Evolutionary conservation across 2,113 vertebrate genomes (phyloP).

Genomic region (Piaya cayana): DNA sequence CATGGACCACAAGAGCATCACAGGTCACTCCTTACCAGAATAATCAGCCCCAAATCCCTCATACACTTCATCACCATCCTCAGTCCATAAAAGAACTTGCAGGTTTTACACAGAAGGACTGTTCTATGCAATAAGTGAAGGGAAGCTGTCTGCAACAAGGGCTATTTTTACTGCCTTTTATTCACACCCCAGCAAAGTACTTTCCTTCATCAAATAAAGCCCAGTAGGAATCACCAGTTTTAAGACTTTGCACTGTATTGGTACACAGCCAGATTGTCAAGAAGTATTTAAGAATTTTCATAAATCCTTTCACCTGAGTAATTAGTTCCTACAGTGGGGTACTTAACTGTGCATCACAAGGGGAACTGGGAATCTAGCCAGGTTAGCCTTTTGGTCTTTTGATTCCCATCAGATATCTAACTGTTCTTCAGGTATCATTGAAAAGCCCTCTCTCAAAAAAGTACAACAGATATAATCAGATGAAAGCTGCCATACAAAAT

Average conservation of each 20-base stretch:
- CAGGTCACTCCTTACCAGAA: neutral
- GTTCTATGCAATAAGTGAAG: neutral
- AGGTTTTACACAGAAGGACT: neutral
- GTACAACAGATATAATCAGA: neutral
- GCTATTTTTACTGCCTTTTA: neutral
- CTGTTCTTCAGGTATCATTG: neutral
- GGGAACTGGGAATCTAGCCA: constrained; percentile 1
- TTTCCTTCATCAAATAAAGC: neutral
- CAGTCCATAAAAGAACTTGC: neutral
- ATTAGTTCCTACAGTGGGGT: neutral
- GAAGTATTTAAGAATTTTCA: constrained; percentile 13
- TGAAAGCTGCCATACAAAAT: neutral
- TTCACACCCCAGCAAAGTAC: neutral
- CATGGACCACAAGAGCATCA: neutral
- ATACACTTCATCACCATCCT: neutral
- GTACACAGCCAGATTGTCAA: neutral
- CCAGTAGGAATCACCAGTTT: neutral
- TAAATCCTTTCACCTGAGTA: neutral
- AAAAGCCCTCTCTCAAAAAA: neutral
- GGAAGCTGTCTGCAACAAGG: neutral
- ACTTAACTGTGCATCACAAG: neutral
- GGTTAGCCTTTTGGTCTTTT: neutral
- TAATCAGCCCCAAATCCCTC: neutral
- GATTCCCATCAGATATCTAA: neutral
- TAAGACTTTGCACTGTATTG: neutral